A percentile compares a stretch with the other conserved stretches of the same genome.
Evolutionary conservation across 2,888 invertebrate genomes (phyloP).

Genomic region (Ferrisia virgata): DNA sequence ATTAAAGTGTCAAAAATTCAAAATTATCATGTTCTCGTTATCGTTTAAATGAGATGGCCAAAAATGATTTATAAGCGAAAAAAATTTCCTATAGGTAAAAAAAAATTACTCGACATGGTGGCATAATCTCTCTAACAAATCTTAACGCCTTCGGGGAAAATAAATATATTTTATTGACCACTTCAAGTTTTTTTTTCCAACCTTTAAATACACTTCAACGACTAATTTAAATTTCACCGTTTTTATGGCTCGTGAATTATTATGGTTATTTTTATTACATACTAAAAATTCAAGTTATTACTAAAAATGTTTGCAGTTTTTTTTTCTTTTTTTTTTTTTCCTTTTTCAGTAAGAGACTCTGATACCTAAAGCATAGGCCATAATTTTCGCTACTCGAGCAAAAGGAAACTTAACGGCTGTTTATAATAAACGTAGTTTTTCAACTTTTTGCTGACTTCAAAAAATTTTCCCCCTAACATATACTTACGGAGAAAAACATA

Average conservation of each 20-base stretch:
- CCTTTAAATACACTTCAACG: constrained; percentile 21
- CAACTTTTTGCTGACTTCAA: not conserved
- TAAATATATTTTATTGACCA: constrained; percentile 33
- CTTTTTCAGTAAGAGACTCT: not conserved
- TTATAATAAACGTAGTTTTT: not conserved
- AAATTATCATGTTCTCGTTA: not conserved
- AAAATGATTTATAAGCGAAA: not conserved
- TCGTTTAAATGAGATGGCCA: not conserved
- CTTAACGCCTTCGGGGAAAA: not conserved
- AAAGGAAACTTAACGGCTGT: constrained; percentile 12
- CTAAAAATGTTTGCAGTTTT: constrained; percentile 4
- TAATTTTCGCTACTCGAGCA: constrained; percentile 12
- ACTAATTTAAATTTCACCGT: constrained; percentile 24
- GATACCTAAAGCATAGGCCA: not conserved
- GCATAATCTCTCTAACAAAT: constrained; percentile 2
- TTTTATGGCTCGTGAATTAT: constrained; percentile 37
- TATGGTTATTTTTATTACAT: constrained; percentile 35
- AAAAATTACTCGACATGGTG: not conserved
- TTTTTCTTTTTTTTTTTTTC: not conserved
- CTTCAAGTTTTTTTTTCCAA: constrained; percentile 18
- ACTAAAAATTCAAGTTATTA: constrained; percentile 28
- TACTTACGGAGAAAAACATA: not conserved
- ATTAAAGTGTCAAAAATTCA: constrained; percentile 12
- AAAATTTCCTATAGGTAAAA: not conserved
- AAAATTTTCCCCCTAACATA: not conserved